Percentiles rank a stretch among this genome's conserved stretches.
Conservation (phyloP, 37 sponge, comb jelly and placozoan genomes). For the Crambe crambe region DNA sequence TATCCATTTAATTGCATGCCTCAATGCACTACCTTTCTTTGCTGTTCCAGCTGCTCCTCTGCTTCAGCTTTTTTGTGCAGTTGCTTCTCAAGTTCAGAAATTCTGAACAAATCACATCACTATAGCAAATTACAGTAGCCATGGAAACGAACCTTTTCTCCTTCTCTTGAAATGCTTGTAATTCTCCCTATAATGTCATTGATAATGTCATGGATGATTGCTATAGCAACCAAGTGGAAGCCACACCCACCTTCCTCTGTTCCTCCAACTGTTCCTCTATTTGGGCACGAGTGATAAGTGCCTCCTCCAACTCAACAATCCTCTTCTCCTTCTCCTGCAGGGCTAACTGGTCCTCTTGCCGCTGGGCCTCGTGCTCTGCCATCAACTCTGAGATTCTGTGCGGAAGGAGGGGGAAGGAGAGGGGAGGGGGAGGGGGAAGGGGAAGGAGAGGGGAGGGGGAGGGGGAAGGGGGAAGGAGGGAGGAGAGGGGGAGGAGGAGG, state of each 20-base stretch:
- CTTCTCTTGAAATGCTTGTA: constrained; percentile 12
- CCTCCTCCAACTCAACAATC: constrained; percentile 65
- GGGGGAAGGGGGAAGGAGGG: background rate
- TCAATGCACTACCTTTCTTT: constrained; percentile 44
- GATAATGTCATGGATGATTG: background rate
- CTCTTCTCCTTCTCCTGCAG: constrained; percentile 43
- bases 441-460: background rate
- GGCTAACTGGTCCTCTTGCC: constrained; percentile 16
- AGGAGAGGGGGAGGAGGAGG: background rate
- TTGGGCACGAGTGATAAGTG: constrained; percentile 25
- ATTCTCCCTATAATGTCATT: constrained; percentile 28
- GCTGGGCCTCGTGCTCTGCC: constrained; percentile 37
- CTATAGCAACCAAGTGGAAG: background rate
- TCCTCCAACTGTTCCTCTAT: constrained; percentile 50
- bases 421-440: background rate
- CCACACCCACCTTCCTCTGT: constrained; percentile 58
- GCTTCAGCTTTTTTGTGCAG: constrained; percentile 33
- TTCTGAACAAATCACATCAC: constrained; percentile 27
- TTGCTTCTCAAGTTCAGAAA: constrained; percentile 56
- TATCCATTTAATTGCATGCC: background rate
- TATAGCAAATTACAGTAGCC: background rate
- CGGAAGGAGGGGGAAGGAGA: background rate
- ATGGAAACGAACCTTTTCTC: constrained; percentile 11
- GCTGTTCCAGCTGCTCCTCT: constrained; percentile 55
- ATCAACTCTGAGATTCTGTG: constrained; percentile 23